Evolutionary conservation across 2,113 vertebrate genomes (phyloP).

Genomic region (Scortum barcoo): DNA sequence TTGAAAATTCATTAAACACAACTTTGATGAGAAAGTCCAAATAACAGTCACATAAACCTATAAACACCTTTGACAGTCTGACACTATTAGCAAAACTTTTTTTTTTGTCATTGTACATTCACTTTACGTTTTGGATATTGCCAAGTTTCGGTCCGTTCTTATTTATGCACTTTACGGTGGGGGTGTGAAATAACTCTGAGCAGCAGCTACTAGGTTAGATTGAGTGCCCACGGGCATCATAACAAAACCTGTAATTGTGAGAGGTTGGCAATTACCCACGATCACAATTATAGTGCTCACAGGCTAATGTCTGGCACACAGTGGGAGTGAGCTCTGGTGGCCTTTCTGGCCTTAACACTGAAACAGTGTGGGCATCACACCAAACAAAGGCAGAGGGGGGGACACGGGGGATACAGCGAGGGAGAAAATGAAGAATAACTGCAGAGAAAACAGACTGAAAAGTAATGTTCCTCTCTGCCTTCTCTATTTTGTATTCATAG

Average conservation of each 20-base stretch:
- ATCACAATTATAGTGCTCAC: slow-evolving; percentile 48
- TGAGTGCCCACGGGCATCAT: slow-evolving; percentile 21
- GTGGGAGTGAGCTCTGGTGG: slow-evolving; percentile 28
- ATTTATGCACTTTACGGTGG: slow-evolving; percentile 1
- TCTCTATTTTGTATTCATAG: slow-evolving; percentile 60
- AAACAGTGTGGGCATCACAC: slow-evolving; percentile 24
- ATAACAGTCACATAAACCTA: slow-evolving; percentile 9
- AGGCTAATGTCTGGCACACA: slow-evolving; percentile 36
- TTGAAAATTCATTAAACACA: slow-evolving; percentile 52
- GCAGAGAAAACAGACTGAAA: slow-evolving; percentile 25
- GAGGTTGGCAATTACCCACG: slow-evolving; percentile 46
- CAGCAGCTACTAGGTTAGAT: slow-evolving; percentile 1
- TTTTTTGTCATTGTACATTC: not conserved
- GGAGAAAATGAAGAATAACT: slow-evolving; percentile 15
- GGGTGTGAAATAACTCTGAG: slow-evolving; percentile 13
- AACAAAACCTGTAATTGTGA: slow-evolving; percentile 61
- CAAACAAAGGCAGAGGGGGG: slow-evolving; percentile 30
- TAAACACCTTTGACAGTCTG: slow-evolving; percentile 13
- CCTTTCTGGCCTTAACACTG: slow-evolving; percentile 17
- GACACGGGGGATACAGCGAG: not conserved
- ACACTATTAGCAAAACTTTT: not conserved
- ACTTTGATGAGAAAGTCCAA: slow-evolving; percentile 39
- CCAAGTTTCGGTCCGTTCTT: slow-evolving; percentile 7
- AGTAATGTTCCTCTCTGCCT: not conserved
- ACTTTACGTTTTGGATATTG: slow-evolving; percentile 1